Percentiles rank a stretch among this genome's conserved stretches.
phyloP scores from a whole-genome alignment of 2,888 invertebrate species.

The Sinohyriopsis cumingii region DNA sequence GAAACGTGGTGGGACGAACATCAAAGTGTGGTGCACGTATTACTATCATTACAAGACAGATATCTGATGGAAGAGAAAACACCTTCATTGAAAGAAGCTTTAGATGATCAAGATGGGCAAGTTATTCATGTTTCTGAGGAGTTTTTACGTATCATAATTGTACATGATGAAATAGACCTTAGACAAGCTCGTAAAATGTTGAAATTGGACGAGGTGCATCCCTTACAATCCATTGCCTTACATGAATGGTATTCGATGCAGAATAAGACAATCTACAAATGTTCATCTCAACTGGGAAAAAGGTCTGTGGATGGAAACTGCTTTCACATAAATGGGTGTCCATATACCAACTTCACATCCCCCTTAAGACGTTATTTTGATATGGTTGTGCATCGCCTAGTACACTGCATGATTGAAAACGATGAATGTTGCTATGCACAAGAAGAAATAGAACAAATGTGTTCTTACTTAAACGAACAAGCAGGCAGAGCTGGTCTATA shows the following conservation, averaged over 20 bases:
- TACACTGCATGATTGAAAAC: conserved; percentile 27
- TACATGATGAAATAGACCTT: background rate
- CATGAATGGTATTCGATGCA: conserved; percentile 22
- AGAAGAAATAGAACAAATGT: conserved; percentile 24
- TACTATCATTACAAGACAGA: conserved; percentile 26
- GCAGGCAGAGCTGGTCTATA: conserved; percentile 23
- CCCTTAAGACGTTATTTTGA: conserved; percentile 28
- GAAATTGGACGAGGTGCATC: conserved; percentile 21
- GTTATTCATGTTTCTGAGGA: too few species aligned
- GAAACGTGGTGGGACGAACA: conserved; percentile 24
- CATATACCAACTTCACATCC: conserved; percentile 27
- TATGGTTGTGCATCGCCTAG: conserved; percentile 29
- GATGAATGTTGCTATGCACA: conserved; percentile 17
- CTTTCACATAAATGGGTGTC: conserved; percentile 17
- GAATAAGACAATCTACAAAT: conserved; percentile 16
- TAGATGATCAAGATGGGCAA: too few species aligned
- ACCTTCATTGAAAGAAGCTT: too few species aligned
- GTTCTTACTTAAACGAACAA: conserved; percentile 21
- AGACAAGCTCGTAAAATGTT: background rate
- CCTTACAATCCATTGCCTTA: conserved; percentile 11
- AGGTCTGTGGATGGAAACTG: conserved; percentile 23
- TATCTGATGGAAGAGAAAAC: too few species aligned
- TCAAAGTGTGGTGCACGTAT: conserved; percentile 13
- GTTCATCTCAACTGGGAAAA: conserved; percentile 1
- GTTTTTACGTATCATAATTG: background rate